Conservation (phyloP, 1,140 invertebrate genomes). For the Meteorus sp. region DNA sequence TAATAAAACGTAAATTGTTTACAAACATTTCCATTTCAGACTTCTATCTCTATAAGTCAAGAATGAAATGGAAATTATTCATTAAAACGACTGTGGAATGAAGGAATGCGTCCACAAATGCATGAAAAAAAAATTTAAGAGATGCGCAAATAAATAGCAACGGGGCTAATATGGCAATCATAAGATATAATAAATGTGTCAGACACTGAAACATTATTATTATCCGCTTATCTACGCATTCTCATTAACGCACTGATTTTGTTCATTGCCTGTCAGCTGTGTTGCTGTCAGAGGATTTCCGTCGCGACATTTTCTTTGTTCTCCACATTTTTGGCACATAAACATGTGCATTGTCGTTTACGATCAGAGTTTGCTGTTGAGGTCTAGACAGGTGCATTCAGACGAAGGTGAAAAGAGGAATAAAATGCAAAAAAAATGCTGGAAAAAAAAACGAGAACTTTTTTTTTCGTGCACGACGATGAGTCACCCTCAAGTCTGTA, state of each 20-base stretch:
- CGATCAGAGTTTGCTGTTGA: neutral
- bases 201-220: no score
- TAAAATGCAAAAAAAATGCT: conserved; percentile 5
- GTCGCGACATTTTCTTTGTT: neutral
- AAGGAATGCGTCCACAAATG: no score
- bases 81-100: no score
- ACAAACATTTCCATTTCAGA: no score
- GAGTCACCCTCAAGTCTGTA: conserved; percentile 19
- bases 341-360: neutral
- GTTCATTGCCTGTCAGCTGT: neutral
- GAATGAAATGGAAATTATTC: no score
- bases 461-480: conserved; percentile 14
- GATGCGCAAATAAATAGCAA: no score
- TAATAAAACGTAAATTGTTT: no score
- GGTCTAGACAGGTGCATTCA: conserved; percentile 14
- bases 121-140: no score
- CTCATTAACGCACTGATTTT: neutral
- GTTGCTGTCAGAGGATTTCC: neutral
- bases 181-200: no score
- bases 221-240: neutral
- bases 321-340: neutral
- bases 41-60: no score
- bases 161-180: no score
- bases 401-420: neutral
- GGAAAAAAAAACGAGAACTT: conserved; percentile 6